A percentile compares a stretch with the other conserved stretches of the same genome.
Evolutionary conservation across 1,140 invertebrate species (phyloP).

Genomic region (Sitophilus oryzae): DNA sequence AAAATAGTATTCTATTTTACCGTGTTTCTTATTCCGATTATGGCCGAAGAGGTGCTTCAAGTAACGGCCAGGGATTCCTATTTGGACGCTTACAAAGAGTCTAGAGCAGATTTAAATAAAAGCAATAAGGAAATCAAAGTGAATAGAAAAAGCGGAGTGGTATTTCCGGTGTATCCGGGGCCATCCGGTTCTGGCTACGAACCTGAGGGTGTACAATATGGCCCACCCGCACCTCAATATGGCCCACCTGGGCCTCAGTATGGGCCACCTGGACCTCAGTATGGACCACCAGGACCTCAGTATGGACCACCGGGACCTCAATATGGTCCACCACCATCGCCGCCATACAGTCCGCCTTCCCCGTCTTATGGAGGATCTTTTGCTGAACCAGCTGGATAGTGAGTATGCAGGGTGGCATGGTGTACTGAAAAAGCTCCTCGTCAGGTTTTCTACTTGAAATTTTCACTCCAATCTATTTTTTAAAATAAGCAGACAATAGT

Average conservation of each 20-base stretch:
- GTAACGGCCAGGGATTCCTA: slow-evolving; percentile 23
- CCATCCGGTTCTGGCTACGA: not conserved
- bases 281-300: slow-evolving; percentile 12
- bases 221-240: not conserved
- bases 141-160: slow-evolving; percentile 14
- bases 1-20: no score
- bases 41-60: slow-evolving; percentile 12
- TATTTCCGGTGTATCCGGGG: slow-evolving; percentile 17
- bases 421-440: no score
- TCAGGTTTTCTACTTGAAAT: no score
- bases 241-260: slow-evolving; percentile 4
- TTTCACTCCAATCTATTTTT: no score
- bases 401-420: slow-evolving; percentile 40
- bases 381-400: slow-evolving; percentile 48
- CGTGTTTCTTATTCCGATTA: not conserved
- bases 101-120: not conserved
- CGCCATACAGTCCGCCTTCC: slow-evolving; percentile 46
- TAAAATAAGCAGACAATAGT: no score
- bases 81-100: slow-evolving; percentile 25
- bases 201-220: not conserved
- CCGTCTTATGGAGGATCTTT: slow-evolving; percentile 18
- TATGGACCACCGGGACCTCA: slow-evolving; percentile 11
- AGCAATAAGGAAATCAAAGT: slow-evolving; percentile 2
- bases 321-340: slow-evolving; percentile 13
- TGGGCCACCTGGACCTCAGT: slow-evolving; percentile 15